Conservation (phyloP, 2,113 vertebrate species). For the Pteropus alecto region DNA sequence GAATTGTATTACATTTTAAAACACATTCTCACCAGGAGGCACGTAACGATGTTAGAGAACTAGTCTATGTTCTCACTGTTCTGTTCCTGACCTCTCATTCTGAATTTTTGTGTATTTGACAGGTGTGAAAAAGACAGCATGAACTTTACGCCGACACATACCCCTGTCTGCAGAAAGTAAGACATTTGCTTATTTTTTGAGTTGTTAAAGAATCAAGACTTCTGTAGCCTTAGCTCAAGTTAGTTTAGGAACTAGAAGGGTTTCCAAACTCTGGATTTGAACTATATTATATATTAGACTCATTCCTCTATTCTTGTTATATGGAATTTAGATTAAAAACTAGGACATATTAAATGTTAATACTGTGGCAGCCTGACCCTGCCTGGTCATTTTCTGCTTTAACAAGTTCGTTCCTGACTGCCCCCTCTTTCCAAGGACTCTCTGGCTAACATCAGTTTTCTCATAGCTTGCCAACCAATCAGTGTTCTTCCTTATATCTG, state of each 20-base stretch:
- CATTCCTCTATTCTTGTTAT: not conserved
- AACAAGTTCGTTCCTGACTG: too few species aligned
- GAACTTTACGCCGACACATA: slow-evolving; percentile 15
- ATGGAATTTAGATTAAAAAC: not conserved
- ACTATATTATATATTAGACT: not conserved
- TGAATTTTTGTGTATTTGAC: slow-evolving; percentile 42
- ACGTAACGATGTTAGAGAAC: not conserved
- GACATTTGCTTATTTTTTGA: slow-evolving; percentile 46
- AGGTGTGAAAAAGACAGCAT: slow-evolving; percentile 57
- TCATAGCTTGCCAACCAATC: too few species aligned
- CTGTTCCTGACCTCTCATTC: not conserved
- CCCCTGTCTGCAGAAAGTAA: slow-evolving; percentile 77
- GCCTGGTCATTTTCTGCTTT: too few species aligned
- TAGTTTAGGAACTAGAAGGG: not conserved
- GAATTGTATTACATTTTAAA: not conserved
- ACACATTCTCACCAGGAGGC: not conserved
- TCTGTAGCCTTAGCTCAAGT: not conserved
- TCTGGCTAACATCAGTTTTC: too few species aligned
- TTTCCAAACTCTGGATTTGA: not conserved
- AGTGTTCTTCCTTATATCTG: too few species aligned
- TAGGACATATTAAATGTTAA: not conserved
- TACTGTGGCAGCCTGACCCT: too few species aligned
- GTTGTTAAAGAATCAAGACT: not conserved
- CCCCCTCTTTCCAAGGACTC: too few species aligned
- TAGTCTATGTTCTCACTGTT: not conserved